phyloP scores from a whole-genome alignment of 35 echinoderm and acorn worm species.

The Ptychodera flava region DNA sequence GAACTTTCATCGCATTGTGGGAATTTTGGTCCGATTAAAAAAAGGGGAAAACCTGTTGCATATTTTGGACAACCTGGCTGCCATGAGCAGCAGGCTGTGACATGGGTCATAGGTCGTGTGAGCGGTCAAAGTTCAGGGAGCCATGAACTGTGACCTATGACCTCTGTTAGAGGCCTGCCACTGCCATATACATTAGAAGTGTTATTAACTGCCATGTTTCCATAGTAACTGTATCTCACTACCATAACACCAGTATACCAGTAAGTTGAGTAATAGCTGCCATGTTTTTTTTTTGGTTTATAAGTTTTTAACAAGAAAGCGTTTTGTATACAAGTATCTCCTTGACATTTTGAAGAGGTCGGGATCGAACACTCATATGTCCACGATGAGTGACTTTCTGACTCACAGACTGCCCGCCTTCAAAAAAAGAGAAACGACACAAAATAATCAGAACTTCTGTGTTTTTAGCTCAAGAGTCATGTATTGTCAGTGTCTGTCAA shows the following conservation, averaged over 20 bases:
- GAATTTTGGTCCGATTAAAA: neutral
- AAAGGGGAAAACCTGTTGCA: neutral
- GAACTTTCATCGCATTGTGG: neutral
- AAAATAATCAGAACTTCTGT: too few species aligned
- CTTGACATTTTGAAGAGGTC: too few species aligned
- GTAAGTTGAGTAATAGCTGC: neutral
- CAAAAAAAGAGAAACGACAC: too few species aligned
- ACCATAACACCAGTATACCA: neutral
- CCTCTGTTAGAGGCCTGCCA: neutral
- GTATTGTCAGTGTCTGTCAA: too few species aligned
- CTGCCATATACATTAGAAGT: neutral
- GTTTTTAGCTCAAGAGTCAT: too few species aligned
- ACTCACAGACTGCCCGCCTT: too few species aligned
- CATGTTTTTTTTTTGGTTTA: neutral
- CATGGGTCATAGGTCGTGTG: neutral
- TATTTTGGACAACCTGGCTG: neutral
- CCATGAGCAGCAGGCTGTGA: neutral
- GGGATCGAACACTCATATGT: too few species aligned
- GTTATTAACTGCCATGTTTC: neutral
- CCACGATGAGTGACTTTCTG: too few species aligned
- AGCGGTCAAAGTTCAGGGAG: neutral
- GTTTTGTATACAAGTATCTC: too few species aligned
- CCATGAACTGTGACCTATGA: neutral
- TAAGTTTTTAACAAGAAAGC: too few species aligned
- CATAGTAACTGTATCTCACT: neutral